Evolutionary conservation across 2,113 vertebrate species (phyloP), one percentile per base, ranked within the genome.

Genomic region (Anarrhichthys ocellatus): DNA sequence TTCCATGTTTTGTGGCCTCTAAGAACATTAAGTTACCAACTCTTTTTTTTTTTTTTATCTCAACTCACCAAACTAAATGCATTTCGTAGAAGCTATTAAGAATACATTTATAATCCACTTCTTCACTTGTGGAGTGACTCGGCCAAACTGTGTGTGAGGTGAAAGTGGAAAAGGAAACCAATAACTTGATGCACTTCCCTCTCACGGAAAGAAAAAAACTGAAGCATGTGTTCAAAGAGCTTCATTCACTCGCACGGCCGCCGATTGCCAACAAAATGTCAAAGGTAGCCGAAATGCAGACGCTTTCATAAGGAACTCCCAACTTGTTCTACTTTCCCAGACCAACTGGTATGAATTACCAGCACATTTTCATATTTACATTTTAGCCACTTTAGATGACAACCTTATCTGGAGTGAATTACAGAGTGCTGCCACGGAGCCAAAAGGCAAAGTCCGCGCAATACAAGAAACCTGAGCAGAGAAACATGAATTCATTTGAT

Each of bases 151-250:
- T 76, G 85, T 70, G 87, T 87, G 87, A 86, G 89, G 76, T 72
- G 72, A 71, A 76, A 78, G 80, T 76, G 78, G 74, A 76, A 86
- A 81, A 85, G 90, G 87, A 92, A 90, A 82, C 85, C 80, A 74
- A 73, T 74, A 56, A 86, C 76, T 86, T 20, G 52, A 86, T 82
- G 76, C 81, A 83, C 79, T 89, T 90, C 90, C 79, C 77, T 73
- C 86, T 77, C 85, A 77, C 29, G 79, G 86, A 88, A 89, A 58
- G 14, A 56, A 56, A 7, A 59, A 59, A 87, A 71, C 40, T 48
- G 14, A n/a, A 76, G 63, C 64, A 29, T 66, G 73, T n/a, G 82
- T 80, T 88, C 73, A 76, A 84, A 89, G 81, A 74, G 44, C 68
- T 79, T 78, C 76, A 82, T 79, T 90, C 86, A 82, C 59, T 87